Base-by-base conservation (phyloP, 2,888 invertebrate genomes). In the Tachina lurida region DNA sequence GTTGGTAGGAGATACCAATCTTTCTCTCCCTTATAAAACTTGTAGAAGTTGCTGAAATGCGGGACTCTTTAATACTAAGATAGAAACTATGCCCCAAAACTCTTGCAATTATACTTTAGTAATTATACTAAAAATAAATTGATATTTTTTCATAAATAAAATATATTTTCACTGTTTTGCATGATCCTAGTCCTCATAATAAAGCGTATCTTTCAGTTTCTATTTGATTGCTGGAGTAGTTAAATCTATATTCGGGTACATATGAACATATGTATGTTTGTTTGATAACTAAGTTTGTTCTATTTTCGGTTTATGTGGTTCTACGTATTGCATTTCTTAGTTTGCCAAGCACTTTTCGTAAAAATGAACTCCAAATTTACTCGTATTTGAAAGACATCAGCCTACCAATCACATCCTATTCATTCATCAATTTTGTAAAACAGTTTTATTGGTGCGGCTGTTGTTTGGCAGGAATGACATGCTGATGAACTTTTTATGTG, bases 321-420 rank as follows among this genome's bases (percentile, higher is more conserved):
- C 10, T 47, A 45, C 31, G n/a, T 58, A 49, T 74, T 74, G 31
- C 47, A 73, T 56, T 39, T 60, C 60, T 67, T n/a, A 52, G 43
- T 68, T 80, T 74, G 41, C n/a, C 10, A 70, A 81, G 15, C 68
- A 60, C 13, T 75, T 62, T 58, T 31, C 31, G n/a, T 62, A 3
- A 10, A 1, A 49, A 62, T 45, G 43, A 74, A 49, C 15, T 10
- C n/a, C 13, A 63, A 52, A 12, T 63, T 52, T 58, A 65, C 19
- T 82, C 62, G 39, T 47, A 68, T 60, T 75, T 75, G 71, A 54
- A 52, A 62, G 74, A 45, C 68, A 75, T 68, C 10, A 12, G 68
- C 70, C 76, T 70, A 62, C 54, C 68, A 75, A 76, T 75, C 54
- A 63, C 62, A 63, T 70, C 63, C 19, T 15, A 19, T 63, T 63